Conservation (phyloP, 64 coral and sea anemone species). For the Dendrophyllia cribrosa region DNA sequence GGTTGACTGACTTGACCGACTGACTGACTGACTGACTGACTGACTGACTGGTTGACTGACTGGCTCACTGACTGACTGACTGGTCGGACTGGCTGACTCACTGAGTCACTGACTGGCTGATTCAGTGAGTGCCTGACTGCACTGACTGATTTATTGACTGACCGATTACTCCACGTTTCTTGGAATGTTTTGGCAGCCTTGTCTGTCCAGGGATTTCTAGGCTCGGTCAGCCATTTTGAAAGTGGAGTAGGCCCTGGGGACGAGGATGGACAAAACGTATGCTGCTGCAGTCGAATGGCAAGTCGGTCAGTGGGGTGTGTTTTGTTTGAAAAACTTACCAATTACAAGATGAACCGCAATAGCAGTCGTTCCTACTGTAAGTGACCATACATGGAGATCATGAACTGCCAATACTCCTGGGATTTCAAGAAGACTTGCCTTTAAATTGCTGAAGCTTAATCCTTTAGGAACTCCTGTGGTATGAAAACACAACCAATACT, state of each 20-base stretch:
- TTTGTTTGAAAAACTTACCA: conserved; percentile 43
- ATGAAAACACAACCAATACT: background rate
- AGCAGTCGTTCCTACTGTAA: conserved; percentile 90
- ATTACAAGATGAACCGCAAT: conserved; percentile 92
- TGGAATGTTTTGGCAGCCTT: no score
- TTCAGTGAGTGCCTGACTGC: background rate
- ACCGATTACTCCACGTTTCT: no score
- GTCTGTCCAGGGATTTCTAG: no score
- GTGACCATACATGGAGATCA: conserved; percentile 97
- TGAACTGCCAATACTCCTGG: conserved; percentile 91
- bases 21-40: conserved; percentile 3
- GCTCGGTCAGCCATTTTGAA: no score
- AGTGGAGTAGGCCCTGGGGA: no score
- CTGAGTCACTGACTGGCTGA: conserved; percentile 5
- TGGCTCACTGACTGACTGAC: background rate
- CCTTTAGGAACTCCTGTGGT: conserved; percentile 91
- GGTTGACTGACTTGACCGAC: no score
- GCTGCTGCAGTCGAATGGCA: no score
- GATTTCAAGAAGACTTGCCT: conserved; percentile 73
- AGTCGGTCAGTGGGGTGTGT: background rate
- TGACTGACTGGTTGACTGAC: conserved; percentile 22
- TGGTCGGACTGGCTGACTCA: background rate
- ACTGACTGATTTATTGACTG: background rate
- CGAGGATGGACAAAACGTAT: no score
- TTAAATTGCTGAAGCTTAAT: conserved; percentile 83